These are phyloP conservation scores for Cantharis rufa DNA, from an alignment of 2,888 invertebrate genomes.

Conservation along the genomic window DNA sequence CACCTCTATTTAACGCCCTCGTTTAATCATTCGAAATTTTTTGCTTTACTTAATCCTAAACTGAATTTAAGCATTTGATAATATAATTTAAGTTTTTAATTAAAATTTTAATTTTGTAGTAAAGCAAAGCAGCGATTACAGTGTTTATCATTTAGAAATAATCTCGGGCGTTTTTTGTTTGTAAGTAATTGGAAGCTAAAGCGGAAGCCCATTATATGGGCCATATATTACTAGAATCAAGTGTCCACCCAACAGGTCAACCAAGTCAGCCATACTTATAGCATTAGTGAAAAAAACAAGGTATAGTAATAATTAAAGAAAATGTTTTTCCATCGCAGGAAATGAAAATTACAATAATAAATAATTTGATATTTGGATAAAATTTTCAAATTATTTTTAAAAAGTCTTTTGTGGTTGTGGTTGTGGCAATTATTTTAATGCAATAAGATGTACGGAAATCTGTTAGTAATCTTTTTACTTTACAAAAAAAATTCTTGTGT, in stretches of 20 bases:
- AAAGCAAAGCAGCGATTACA: neutral
- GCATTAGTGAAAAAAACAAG: neutral
- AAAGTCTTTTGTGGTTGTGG: neutral
- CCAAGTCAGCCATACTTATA: neutral
- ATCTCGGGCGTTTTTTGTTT: neutral
- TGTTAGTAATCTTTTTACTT: neutral
- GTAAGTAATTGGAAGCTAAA: neutral
- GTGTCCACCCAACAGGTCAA: neutral
- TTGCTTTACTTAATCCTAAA: constrained; percentile 7
- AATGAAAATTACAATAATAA: neutral
- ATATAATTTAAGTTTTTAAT: neutral
- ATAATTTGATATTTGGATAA: neutral
- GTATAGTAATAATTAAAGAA: neutral
- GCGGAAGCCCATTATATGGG: neutral
- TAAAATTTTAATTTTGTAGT: neutral
- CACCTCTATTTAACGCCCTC: constrained; percentile 33
- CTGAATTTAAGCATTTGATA: neutral
- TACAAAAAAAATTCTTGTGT: neutral
- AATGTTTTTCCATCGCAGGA: neutral
- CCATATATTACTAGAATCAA: neutral
- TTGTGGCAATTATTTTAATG: neutral
- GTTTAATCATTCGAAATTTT: constrained; percentile 35
- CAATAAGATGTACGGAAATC: too few relatives aligned
- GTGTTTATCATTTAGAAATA: neutral
- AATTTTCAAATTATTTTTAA: neutral